A percentile compares a stretch with the other conserved stretches of the same genome.
Conservation (phyloP, 2,888 invertebrate species). For the Scaptodrosophila latifasciaeformis region DNA sequence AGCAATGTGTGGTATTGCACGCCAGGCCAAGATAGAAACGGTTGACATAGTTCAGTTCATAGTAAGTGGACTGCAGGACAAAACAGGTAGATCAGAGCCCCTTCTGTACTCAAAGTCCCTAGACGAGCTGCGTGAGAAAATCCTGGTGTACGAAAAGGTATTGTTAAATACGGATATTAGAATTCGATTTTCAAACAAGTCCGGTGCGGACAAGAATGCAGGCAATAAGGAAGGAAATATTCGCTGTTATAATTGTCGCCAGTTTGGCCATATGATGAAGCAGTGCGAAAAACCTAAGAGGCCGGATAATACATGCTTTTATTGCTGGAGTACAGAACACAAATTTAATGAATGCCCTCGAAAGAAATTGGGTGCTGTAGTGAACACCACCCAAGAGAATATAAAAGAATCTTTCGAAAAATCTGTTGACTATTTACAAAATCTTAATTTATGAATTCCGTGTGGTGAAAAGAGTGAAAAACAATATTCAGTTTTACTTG, state of each 20-base stretch:
- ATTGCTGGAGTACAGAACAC: neutral
- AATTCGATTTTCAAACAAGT: neutral
- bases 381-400: no score
- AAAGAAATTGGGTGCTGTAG: no score
- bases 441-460: neutral
- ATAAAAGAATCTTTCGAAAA: neutral
- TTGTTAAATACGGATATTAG: neutral
- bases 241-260: neutral
- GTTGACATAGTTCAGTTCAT: neutral
- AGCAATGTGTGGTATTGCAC: neutral
- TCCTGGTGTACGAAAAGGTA: neutral
- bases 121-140: neutral
- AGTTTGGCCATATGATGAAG: neutral
- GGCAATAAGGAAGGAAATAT: neutral
- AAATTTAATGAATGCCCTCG: neutral
- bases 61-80: neutral
- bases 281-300: neutral
- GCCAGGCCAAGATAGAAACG: no score
- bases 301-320: neutral
- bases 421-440: neutral
- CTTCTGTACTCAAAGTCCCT: neutral
- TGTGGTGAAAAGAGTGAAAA: neutral
- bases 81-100: neutral
- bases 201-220: neutral
- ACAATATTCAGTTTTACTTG: neutral